Evolutionary conservation across 1,140 invertebrate species (phyloP).

Genomic region (Acromyrmex echinatior): DNA sequence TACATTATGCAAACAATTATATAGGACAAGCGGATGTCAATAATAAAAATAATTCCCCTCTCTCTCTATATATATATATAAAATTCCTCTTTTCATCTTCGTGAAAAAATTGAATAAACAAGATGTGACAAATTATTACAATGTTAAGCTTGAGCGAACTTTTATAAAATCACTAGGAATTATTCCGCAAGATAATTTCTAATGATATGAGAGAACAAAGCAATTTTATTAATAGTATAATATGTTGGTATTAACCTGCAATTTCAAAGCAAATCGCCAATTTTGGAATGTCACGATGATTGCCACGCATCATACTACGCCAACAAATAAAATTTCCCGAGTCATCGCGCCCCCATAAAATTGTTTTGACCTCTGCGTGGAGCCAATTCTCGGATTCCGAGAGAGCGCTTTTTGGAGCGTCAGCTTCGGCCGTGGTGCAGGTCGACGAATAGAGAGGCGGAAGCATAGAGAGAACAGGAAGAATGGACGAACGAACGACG

Average conservation of each 20-base stretch:
- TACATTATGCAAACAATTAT: background rate
- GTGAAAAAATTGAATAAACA: background rate
- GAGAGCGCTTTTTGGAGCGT: conserved; percentile 76
- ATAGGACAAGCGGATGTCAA: background rate
- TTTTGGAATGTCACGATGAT: conserved; percentile 1
- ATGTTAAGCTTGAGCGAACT: background rate
- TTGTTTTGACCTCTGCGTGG: conserved; percentile 64
- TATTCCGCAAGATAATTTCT: background rate
- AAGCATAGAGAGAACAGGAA: conserved; percentile 58
- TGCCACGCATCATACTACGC: background rate
- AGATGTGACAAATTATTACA: background rate
- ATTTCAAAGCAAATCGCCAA: background rate
- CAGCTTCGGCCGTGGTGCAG: conserved; percentile 69
- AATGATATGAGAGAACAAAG: background rate
- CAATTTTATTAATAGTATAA: background rate
- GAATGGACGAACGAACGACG: conserved; percentile 58
- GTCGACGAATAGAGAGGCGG: conserved; percentile 71
- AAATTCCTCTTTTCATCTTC: background rate
- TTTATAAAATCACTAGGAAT: background rate
- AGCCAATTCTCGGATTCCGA: conserved; percentile 55
- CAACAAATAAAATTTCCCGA: conserved; percentile 52
- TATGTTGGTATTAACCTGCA: background rate
- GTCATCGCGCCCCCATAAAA: conserved; percentile 47
- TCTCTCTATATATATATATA: too few relatives aligned
- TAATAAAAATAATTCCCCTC: background rate